Evolutionary conservation across 2,797 vertebrate species (phyloP), one percentile per base, ranked within the genome.

Genomic region (Coranthus polyacanthus): DNA sequence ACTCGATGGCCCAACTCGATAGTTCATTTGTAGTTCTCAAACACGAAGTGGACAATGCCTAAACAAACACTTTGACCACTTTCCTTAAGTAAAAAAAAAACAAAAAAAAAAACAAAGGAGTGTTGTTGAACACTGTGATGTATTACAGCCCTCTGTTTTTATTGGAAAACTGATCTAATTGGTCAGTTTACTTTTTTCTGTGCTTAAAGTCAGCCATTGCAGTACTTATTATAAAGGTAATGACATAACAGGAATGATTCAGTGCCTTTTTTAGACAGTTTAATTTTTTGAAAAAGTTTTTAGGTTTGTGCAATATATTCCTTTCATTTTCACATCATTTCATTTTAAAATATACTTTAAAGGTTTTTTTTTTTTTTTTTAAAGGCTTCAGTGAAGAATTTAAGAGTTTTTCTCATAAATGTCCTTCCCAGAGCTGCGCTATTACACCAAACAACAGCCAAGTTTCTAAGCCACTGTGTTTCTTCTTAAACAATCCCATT

Each of bases 401-500:
- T n/a, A n/a, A n/a, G n/a, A n/a, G n/a, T 29, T 29, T 8, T 29
- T 1, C 26, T 29, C 26, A 29, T 2, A 29, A 29, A 29, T 29
- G 3, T 29, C 26, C 26, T 29, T 15, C n/a, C 9, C n/a, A 9
- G 18, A 12, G 36, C 34, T 32, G 67, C 10, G 12, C 20, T 2
- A 29, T 26, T 36, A 43, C 0, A 41, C 21, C 45, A 32, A 53
- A 41, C 38, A 44, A 20, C 15, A 50, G 16, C 1, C 0, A 4
- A 6, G 2, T 62, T 42, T 52, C 37, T 39, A 21, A 39, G 34
- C 26, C 60, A 2, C 56, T 65, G 46, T 75, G 61, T 76, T 79
- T 65, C 60, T 45, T 49, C 62, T 49, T 45, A 47, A 62, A 57
- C 50, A 67, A 64, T 74, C 53, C 36, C n/a, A 43, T 54, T 54